Evolutionary conservation across 1,140 invertebrate species (phyloP), one percentile per base, ranked within the genome.

Genomic region (Calephelis nemesis): DNA sequence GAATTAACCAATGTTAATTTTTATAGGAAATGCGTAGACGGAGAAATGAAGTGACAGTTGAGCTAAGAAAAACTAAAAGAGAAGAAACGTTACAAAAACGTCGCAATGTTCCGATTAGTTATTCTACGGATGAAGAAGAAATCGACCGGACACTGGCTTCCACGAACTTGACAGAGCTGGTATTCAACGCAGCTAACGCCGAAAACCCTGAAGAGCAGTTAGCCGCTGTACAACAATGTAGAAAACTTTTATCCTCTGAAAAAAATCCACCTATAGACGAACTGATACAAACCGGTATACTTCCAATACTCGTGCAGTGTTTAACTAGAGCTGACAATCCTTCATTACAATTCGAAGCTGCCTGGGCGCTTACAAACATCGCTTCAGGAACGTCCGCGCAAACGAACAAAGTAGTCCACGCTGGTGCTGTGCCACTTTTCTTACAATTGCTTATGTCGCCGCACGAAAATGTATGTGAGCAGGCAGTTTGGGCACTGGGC

Each of bases 331-430:
- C 97, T 78, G 96, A 98, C 84, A 98, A 98, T 87, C 96, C 98
- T 54, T 95, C 96, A 65, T 92, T 99, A 71, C 98, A 99, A 92
- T 99, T 99, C 92, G 99, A 99, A 93, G 98, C 98, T 71, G 98
- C 98, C 12, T 99, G 99, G 99, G 99, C 98, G 62, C 93, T 99
- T 70, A 99, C 99, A 74, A 99, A 99, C 86, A 99, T 99, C 83
- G 99, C 99, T 5, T 99, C 97, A 63, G 99, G 99, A 63, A 99
- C 98, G 58, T 98, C 98, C 0, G 93, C 94, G 76, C 99, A 99
- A 93, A 99, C 99, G 19, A 97, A 98, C 83, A 93, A 98, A 89
- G 98, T 99, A 39, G 98, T 99, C 5, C 93, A 94, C 74, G 97
- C 97, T 58, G 97, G 98, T 78, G 98, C 99, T 67, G 98, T 99